Evolutionary conservation across 2,113 vertebrate species (phyloP).

Genomic region (Hystrix cristata): DNA sequence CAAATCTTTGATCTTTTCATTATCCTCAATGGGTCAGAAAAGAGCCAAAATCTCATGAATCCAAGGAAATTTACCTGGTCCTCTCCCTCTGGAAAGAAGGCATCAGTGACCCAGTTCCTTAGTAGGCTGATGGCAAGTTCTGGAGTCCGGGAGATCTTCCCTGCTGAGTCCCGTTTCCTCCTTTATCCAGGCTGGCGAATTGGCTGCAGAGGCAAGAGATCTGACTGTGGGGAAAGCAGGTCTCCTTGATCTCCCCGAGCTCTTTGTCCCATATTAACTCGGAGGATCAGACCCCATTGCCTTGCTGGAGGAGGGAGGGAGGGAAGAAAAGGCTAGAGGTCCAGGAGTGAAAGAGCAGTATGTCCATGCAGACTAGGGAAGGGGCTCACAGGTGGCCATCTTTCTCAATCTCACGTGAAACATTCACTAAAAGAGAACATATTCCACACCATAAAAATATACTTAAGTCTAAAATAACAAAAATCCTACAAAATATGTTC

Average conservation of each 20-base stretch:
- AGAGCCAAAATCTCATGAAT: not conserved
- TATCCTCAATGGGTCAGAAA: not conserved
- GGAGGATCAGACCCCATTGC: not conserved
- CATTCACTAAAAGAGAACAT: not conserved
- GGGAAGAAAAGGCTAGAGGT: not conserved
- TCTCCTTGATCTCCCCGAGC: not conserved
- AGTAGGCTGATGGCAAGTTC: not conserved
- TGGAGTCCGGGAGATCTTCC: not conserved
- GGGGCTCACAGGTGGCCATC: not conserved
- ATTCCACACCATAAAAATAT: not conserved
- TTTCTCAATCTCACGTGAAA: not conserved
- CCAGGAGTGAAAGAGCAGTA: not conserved
- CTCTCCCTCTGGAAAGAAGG: not conserved
- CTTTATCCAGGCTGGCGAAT: conserved; percentile 98
- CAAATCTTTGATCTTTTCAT: not conserved
- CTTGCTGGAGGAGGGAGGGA: not conserved
- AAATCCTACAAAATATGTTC: not conserved
- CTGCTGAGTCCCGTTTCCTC: conserved; percentile 93
- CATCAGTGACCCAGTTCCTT: not conserved
- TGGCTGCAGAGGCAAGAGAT: conserved; percentile 98
- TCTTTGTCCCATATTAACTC: not conserved
- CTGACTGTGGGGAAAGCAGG: conserved; percentile 96
- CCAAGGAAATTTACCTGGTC: not conserved
- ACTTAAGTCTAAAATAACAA: not conserved
- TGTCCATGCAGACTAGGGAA: not conserved